A percentile compares a stretch with the other conserved stretches of the same genome.
Conservation (phyloP, 2,888 invertebrate species). For the Aromia moschata region DNA sequence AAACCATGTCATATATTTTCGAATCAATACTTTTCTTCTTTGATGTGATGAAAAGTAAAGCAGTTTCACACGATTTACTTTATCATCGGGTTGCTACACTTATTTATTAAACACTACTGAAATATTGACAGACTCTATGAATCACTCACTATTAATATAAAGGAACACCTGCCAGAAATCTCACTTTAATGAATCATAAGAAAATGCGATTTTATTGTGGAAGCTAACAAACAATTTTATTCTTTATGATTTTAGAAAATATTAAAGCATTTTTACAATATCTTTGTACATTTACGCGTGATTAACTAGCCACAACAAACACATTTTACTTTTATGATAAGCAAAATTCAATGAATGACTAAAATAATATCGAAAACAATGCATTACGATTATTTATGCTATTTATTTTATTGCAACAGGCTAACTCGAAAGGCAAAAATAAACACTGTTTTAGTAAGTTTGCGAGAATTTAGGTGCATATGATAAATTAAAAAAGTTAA, state of each 20-base stretch:
- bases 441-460: too few species aligned
- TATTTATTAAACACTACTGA: conserved; percentile 2
- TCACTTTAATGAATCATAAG: conserved; percentile 22
- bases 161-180: conserved; percentile 26
- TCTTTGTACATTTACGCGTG: not conserved
- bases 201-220: conserved; percentile 17
- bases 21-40: too few species aligned
- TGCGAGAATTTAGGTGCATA: too few species aligned
- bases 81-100: not conserved
- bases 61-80: not conserved
- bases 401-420: too few species aligned
- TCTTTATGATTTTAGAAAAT: conserved; percentile 16
- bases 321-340: not conserved
- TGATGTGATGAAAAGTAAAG: too few species aligned
- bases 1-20: too few species aligned
- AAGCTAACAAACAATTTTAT: conserved; percentile 24
- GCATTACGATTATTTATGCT: too few species aligned
- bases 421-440: too few species aligned
- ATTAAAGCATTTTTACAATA: conserved; percentile 20
- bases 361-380: too few species aligned
- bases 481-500: too few species aligned
- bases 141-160: conserved; percentile 19
- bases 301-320: not conserved
- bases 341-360: too few species aligned
- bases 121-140: conserved; percentile 18